Base-by-base conservation (phyloP, 2,797 vertebrate genomes). In the Melanotaenia nigrans region DNA sequence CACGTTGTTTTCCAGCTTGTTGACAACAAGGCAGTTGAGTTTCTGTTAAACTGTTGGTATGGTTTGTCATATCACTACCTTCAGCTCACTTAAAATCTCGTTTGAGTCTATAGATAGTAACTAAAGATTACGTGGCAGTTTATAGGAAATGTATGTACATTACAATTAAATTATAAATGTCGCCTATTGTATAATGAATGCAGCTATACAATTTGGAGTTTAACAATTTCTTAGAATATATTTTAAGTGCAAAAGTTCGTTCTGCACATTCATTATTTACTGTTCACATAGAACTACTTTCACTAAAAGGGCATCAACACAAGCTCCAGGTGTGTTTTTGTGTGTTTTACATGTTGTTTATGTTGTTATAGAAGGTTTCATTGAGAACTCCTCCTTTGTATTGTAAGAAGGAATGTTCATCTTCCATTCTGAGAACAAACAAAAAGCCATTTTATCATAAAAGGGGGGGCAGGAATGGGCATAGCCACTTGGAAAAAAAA, bases 1-100 rank as follows among this genome's bases (percentile, higher is more conserved):
- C 85, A 84, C 85, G 80, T 83, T 87, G 81, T 75, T 85, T 56
- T 62, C 35, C 33, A 9, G 30, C 47, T 32, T 68, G 65, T 56
- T 82, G 78, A 78, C 78, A 73, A 82, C 73, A 65, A 82, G 24
- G 38, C 40, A 7, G 25, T 54, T 58, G 61, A 35, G 35, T 65
- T 59, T 67, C 53, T 69, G 47, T 33, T 30, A 58, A 33, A 36
- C 20, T 22, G 54, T 35, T 47, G 22, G 28, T 56, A 32, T 53
- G 45, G 2, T 73, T 76, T 36, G 30, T 45, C 40, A 22, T 35
- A 22, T 24, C 5, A 11, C 53, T 54, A 13, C 5, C 25, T 55
- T 55, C 14, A 30, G 7, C 9, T 47, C 10, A 4, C 30, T 33
- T 28, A 33, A 63, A 63, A 49, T 20, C 5, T n/a, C 10, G 14